Percentiles rank a stretch among this genome's conserved stretches.
Conservation (phyloP, 2,888 invertebrate genomes). For the Parasteatoda lunata region DNA sequence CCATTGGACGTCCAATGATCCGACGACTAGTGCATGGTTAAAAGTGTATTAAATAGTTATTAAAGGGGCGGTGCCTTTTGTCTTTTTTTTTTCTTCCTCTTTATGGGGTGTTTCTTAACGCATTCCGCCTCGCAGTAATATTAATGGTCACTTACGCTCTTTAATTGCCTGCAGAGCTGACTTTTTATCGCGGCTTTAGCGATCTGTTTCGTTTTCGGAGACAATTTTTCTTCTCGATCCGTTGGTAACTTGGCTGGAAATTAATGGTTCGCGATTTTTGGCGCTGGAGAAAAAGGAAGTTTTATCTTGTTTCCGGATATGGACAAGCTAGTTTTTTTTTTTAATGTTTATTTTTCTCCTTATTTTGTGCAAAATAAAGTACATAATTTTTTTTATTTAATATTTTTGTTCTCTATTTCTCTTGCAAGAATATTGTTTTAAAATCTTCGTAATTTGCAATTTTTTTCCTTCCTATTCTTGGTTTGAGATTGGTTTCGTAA, state of each 20-base stretch:
- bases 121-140: constrained; percentile 25
- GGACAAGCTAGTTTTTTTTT: background rate
- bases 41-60: constrained; percentile 65
- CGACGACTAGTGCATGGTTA: constrained; percentile 47
- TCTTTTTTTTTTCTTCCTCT: background rate
- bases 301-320: background rate
- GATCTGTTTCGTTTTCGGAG: constrained; percentile 33
- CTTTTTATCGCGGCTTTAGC: constrained; percentile 38
- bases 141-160: constrained; percentile 55
- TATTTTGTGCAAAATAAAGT: background rate
- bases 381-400: background rate
- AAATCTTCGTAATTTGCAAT: too few species aligned
- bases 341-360: background rate
- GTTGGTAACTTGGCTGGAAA: background rate
- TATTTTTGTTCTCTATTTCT: too few species aligned
- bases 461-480: too few species aligned
- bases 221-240: background rate
- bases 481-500: too few species aligned
- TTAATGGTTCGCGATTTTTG: constrained; percentile 10
- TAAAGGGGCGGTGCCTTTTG: constrained; percentile 33
- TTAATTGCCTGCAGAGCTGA: constrained; percentile 37
- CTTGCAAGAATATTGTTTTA: too few species aligned
- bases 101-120: constrained; percentile 21
- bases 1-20: constrained; percentile 60
- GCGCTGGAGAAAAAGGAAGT: background rate